Evolutionary conservation across 2,888 invertebrate species (phyloP), one percentile per base, ranked within the genome.

Genomic region (Galeruca laticollis): DNA sequence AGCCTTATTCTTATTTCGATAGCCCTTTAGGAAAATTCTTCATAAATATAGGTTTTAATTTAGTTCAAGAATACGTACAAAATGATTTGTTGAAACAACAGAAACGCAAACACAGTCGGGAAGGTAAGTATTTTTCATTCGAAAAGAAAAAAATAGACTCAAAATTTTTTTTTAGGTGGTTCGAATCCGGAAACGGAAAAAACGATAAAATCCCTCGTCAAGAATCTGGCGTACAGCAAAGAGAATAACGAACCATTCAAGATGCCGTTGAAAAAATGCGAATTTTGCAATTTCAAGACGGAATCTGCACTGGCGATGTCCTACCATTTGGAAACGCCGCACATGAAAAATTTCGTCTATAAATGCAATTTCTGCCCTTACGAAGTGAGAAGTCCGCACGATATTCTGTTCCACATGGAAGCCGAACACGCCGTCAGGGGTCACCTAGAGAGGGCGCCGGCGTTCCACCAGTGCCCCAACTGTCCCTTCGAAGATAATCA

Each of bases 401-500:
- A 95, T 82, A 96, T 97, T 77, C 87, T 95, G 21, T 94, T 92
- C 82, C 98, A 98, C 82, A 96, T 97, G 94, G 95, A 97, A 84
- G 92, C 93, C 0, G 92, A 94, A 81, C 98, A 98, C 84, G 93
- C 93, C 77, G 91, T 93, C 15, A 89, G 93, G 78, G 96, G 95
- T 5, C 90, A 93, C 72, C 86, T 97, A 70, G 95, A 96, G 79
- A 89, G 94, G 74, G 94, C 95, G 0, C 93, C 94, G 31, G 92
- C 94, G 0, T 94, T 94, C 84, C 96, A 96, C 84, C 95, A 96
- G 83, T 98, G 97, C 83, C 93, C 94, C 0, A 94, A 95, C 82
- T 98, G 98, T 87, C 94, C 95, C 0, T 97, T 96, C 82, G 97
- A 98, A 84, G 96, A 96, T 79, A 96, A 96, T 81, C 94, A 95